These are phyloP conservation scores for Tinea semifulvella DNA, from an alignment of 2,888 invertebrate genomes.

Conservation along the genomic window DNA sequence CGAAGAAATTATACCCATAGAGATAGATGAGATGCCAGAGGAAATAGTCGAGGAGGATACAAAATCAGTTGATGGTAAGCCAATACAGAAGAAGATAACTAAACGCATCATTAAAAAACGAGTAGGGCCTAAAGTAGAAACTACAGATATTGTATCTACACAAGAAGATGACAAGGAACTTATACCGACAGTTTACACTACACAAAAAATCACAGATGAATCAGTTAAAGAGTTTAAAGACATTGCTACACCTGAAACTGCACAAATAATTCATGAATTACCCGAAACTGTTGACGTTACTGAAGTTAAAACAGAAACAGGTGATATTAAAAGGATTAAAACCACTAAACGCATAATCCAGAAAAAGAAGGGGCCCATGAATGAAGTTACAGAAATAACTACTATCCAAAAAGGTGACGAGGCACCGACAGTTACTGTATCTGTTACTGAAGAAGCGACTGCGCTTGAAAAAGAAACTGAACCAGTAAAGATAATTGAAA, in stretches of 20 bases:
- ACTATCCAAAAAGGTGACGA: slow-evolving; percentile 44
- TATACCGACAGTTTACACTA: slow-evolving; percentile 25
- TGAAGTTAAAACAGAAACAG: slow-evolving; percentile 15
- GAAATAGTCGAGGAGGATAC: slow-evolving; percentile 11
- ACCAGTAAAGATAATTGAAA: slow-evolving; percentile 25
- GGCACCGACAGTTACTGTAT: slow-evolving; percentile 21
- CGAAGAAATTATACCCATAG: slow-evolving; percentile 32
- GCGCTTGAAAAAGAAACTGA: slow-evolving; percentile 26
- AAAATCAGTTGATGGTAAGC: slow-evolving; percentile 13
- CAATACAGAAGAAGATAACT: slow-evolving; percentile 12
- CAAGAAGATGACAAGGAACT: slow-evolving; percentile 41
- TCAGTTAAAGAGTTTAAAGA: slow-evolving; percentile 19
- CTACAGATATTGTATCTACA: slow-evolving; percentile 42
- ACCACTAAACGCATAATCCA: slow-evolving; percentile 21
- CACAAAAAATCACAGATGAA: slow-evolving; percentile 22
- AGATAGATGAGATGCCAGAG: slow-evolving; percentile 21
- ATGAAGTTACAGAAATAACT: slow-evolving; percentile 43
- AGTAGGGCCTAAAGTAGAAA: slow-evolving; percentile 31
- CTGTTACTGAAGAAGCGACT: slow-evolving; percentile 16
- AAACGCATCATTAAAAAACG: slow-evolving; percentile 29
- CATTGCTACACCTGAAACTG: slow-evolving; percentile 28
- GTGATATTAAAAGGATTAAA: slow-evolving; percentile 14
- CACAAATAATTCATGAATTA: slow-evolving; percentile 18
- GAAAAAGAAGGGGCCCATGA: slow-evolving; percentile 32
- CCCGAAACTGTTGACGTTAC: slow-evolving; percentile 13